Evolutionary conservation across 37 sponge, comb jelly and placozoan species (phyloP).

Genomic region (Eunapius fragilis): DNA sequence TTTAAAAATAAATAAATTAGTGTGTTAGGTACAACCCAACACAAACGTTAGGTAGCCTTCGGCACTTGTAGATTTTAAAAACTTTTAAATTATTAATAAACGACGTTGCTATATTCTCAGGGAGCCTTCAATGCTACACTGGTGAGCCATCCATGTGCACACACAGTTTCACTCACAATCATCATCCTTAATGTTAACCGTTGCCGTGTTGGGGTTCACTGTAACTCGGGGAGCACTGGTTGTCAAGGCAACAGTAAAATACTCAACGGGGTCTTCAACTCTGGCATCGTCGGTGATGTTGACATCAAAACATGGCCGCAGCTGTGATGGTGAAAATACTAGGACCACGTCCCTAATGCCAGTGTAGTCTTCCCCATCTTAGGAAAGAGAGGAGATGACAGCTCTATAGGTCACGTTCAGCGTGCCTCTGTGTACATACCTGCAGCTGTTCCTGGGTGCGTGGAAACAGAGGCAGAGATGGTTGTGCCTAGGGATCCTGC

Average conservation of each 20-base stretch:
- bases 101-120: too few relatives aligned
- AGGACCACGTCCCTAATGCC: constrained; percentile 3
- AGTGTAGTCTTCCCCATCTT: constrained; percentile 34
- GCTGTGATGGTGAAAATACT: background rate
- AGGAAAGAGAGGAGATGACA: constrained; percentile 58
- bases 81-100: too few relatives aligned
- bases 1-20: too few relatives aligned
- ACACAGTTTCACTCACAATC: constrained; percentile 24
- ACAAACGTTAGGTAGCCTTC: too few relatives aligned
- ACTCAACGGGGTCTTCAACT: constrained; percentile 18
- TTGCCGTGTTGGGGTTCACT: background rate
- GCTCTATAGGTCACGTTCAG: constrained; percentile 16
- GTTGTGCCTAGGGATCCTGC: background rate
- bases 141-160: too few relatives aligned
- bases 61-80: too few relatives aligned
- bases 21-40: too few relatives aligned
- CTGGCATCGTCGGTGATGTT: background rate
- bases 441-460: background rate
- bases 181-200: constrained; percentile 34
- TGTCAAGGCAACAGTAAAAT: background rate
- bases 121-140: too few relatives aligned
- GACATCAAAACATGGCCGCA: constrained; percentile 9
- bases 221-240: background rate
- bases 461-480: background rate
- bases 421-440: background rate